Evolutionary conservation across 2,888 invertebrate genomes (phyloP).

Genomic region (Melieria omissa): DNA sequence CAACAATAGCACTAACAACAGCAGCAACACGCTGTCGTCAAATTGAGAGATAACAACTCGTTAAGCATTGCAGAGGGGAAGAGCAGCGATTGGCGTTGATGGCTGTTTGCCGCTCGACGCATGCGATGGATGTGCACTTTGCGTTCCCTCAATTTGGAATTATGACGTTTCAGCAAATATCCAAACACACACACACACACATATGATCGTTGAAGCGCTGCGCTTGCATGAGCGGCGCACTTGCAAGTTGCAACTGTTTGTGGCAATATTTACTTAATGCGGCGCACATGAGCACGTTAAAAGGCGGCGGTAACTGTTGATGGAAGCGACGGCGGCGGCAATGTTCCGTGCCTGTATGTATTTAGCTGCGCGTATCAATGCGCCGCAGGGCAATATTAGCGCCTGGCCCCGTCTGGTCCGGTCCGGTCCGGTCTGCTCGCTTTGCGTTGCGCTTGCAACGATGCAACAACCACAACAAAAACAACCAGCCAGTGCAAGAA

Average conservation of each 20-base stretch:
- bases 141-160: not conserved
- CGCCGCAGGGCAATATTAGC: slow-evolving; percentile 47
- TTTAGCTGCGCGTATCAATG: slow-evolving; percentile 43
- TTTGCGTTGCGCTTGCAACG: too few species aligned
- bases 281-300: slow-evolving; percentile 13
- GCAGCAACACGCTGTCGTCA: not conserved
- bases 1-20: not conserved
- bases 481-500: slow-evolving; percentile 32
- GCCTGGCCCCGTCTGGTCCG: slow-evolving; percentile 34
- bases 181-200: not conserved
- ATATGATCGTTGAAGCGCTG: not conserved
- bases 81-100: not conserved
- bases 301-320: slow-evolving; percentile 26
- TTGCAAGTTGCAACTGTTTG: slow-evolving; percentile 12
- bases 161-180: slow-evolving; percentile 9
- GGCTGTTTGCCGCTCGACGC: not conserved
- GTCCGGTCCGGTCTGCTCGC: not conserved
- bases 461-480: slow-evolving; percentile 11
- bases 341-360: slow-evolving; percentile 30
- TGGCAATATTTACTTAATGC: slow-evolving; percentile 18
- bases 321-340: slow-evolving; percentile 27
- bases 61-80: slow-evolving; percentile 2
- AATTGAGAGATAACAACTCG: slow-evolving; percentile 9
- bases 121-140: not conserved
- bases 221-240: not conserved